phyloP scores from a whole-genome alignment of 2,113 vertebrate genomes.

The Abramis brama region DNA sequence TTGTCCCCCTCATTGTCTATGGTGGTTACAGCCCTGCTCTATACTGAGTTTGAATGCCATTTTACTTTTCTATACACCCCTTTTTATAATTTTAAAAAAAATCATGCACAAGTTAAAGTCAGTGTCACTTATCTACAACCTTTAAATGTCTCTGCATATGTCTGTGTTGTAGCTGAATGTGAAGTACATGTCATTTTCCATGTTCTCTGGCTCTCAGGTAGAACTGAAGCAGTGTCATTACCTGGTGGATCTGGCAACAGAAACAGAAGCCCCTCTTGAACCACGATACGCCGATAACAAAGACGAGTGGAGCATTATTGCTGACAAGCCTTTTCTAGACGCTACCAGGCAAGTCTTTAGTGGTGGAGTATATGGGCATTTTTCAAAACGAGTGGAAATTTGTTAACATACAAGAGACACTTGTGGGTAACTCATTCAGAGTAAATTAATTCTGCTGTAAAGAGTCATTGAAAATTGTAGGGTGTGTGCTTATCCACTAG shows the following conservation, averaged over 20 bases:
- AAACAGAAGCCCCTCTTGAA: slow-evolving; percentile 79
- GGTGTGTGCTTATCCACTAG: slow-evolving; percentile 26
- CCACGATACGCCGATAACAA: slow-evolving; percentile 86
- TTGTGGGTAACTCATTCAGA: neutral
- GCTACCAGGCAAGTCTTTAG: slow-evolving; percentile 81
- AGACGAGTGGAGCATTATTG: slow-evolving; percentile 89
- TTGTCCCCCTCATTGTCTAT: too few relatives aligned
- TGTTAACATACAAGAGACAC: neutral
- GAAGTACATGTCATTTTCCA: neutral
- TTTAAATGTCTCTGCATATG: neutral
- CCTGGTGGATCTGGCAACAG: slow-evolving; percentile 89
- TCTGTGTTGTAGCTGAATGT: neutral
- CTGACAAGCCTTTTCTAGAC: slow-evolving; percentile 93
- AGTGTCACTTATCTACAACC: neutral
- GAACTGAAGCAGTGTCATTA: slow-evolving; percentile 94
- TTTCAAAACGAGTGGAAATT: neutral
- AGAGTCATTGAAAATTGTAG: neutral
- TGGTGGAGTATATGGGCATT: neutral
- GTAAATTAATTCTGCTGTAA: neutral
- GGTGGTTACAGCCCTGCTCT: too few relatives aligned
- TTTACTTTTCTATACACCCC: neutral
- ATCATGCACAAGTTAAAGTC: neutral
- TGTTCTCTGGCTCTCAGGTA: slow-evolving; percentile 74
- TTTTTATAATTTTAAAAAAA: neutral
- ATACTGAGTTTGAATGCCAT: neutral